Conservation (phyloP, 1,140 invertebrate genomes). For the Diorhabda sublineata region DNA sequence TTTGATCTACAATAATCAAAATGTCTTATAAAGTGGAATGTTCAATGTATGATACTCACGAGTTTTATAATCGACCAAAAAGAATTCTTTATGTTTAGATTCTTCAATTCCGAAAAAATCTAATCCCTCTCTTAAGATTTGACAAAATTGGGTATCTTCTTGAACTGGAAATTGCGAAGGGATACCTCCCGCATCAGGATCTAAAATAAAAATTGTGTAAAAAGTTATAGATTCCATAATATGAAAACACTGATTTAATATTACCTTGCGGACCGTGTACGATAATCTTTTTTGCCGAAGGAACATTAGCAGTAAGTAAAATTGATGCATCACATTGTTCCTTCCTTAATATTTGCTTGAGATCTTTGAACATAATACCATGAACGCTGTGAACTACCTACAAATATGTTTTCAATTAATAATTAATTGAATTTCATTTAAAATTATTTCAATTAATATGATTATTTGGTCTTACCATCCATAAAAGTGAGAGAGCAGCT, state of each 20-base stretch:
- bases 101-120: constrained; percentile 98
- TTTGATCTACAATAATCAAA: constrained; percentile 68
- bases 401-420: constrained; percentile 24
- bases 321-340: constrained; percentile 99
- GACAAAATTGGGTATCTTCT: constrained; percentile 97
- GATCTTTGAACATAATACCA: constrained; percentile 98
- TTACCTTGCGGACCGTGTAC: constrained; percentile 85
- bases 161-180: constrained; percentile 98
- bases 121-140: constrained; percentile 91
- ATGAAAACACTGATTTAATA: background rate
- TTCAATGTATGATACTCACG: constrained; percentile 62
- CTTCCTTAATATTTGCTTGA: constrained; percentile 97
- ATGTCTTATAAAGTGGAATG: background rate
- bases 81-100: constrained; percentile 82
- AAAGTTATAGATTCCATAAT: background rate
- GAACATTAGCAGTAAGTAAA: constrained; percentile 95
- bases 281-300: constrained; percentile 98
- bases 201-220: constrained; percentile 45
- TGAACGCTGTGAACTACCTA: constrained; percentile 94
- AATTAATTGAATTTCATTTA: background rate
- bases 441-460: background rate
- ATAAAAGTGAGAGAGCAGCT: constrained; percentile 88
- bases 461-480: constrained; percentile 70
- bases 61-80: constrained; percentile 96
- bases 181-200: constrained; percentile 87